Evolutionary conservation across 2,797 vertebrate genomes (phyloP), one percentile per base, ranked within the genome.

Genomic region (Odontamblyopus rebecca): DNA sequence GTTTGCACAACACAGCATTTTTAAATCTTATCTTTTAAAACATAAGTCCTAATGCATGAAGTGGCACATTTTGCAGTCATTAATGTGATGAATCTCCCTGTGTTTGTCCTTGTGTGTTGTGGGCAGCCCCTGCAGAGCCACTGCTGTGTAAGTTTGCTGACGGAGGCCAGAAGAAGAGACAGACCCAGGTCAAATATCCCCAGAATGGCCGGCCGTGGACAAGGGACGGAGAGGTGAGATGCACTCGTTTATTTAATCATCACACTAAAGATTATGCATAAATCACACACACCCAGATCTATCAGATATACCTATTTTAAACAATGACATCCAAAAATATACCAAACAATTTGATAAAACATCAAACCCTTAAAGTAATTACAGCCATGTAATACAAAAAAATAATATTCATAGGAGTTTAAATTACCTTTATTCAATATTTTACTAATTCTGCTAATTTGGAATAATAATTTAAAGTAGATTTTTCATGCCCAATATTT

Each of bases 121-220:
- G 71, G 72, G 74, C 89, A 99, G 98, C 96, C 86, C 97, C 97
- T 77, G 95, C 94, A 85, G 98, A 99, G 92, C 98, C 98, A 73
- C 93, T 99, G 93, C 94, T 99, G 93, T 98, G 98, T 93, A 99
- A 99, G 94, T 99, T 99, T 89, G 98, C 97, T 85, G 97, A 99
- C 70, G 97, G 98, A 90, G 98, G 98, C 82, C 97, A 99, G 93
- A 99, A 99, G 92, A 99, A 99, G 92, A 93, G 97, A 74, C 97
- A 98, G 93, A 98, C 95, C 93, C 98, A 98, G 94, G 96, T 96
- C 92, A 99, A 99, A 93, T 98, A 98, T 88, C 96, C 96, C 78
- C 97, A 98, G 89, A 99, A 99, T 76, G 97, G 97, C 77, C 95
- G 97, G 89, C 95, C 96, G 1, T 99, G 98, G 97, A 95, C 96